Conservation (phyloP, 1,140 invertebrate genomes). For the Mizuhopecten yessoensis region DNA sequence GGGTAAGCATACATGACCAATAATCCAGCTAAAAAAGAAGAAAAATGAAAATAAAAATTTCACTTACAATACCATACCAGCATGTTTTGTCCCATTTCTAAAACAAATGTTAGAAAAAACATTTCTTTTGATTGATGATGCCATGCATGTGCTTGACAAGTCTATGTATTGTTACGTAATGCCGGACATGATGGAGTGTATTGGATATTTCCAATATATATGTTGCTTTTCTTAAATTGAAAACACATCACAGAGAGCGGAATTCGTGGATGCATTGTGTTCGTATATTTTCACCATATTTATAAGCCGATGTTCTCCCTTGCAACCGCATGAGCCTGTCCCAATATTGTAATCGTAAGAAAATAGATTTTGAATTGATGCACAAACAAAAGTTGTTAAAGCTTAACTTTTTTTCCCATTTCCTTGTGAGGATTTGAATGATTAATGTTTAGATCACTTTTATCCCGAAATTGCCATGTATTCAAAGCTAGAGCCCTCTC, state of each 20-base stretch:
- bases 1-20: no score
- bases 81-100: no score
- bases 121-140: neutral
- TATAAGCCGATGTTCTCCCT: neutral
- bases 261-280: neutral
- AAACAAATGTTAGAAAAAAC: no score
- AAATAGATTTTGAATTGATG: neutral
- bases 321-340: neutral
- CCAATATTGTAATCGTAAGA: neutral
- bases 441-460: neutral
- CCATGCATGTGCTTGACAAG: neutral
- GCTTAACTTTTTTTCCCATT: neutral
- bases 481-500: neutral
- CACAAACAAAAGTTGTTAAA: neutral
- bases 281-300: neutral
- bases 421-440: neutral
- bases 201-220: neutral
- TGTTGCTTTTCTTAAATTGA: neutral
- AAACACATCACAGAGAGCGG: neutral
- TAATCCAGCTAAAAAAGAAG: no score
- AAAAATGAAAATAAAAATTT: no score
- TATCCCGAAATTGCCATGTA: neutral
- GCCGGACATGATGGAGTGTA: neutral
- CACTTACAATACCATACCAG: no score
- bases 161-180: neutral